Percentiles rank a stretch among this genome's conserved stretches.
phyloP scores from a whole-genome alignment of 1,140 invertebrate genomes.

The Anthonomus grandis region DNA sequence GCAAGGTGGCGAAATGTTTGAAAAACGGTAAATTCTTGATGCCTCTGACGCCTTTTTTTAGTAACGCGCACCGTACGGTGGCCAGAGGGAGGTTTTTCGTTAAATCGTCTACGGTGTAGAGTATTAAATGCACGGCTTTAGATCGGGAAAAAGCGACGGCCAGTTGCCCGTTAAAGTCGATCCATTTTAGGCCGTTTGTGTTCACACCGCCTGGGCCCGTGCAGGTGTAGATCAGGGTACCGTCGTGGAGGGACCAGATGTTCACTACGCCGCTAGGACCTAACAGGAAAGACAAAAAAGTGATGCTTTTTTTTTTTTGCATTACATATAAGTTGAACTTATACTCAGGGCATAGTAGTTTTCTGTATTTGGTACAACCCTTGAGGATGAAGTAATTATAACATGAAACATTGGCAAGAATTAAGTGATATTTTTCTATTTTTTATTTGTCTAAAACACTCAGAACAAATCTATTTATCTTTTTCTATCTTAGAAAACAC shows the following conservation, averaged over 20 bases:
- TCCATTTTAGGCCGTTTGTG: conserved; percentile 52
- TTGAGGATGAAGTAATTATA: no score
- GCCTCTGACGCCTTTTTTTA: conserved; percentile 53
- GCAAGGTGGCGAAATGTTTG: conserved; percentile 51
- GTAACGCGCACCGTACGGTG: conserved; percentile 52
- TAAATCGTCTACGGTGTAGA: conserved; percentile 50
- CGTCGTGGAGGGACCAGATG: conserved; percentile 62
- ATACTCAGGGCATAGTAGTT: neutral
- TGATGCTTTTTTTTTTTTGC: no score
- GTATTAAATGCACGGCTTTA: conserved; percentile 55
- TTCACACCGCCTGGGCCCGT: conserved; percentile 56
- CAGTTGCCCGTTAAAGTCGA: conserved; percentile 46
- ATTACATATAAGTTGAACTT: neutral
- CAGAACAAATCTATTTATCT: no score
- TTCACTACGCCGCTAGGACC: conserved; percentile 58
- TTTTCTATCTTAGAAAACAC: no score
- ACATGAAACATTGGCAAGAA: no score
- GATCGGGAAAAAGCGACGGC: conserved; percentile 55
- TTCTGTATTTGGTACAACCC: no score
- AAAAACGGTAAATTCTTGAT: conserved; percentile 59
- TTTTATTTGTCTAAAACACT: no score
- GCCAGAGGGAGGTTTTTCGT: conserved; percentile 52
- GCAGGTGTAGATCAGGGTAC: conserved; percentile 56
- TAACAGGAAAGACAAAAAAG: conserved; percentile 1
- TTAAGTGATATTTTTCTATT: no score